A percentile compares a stretch with the other conserved stretches of the same genome.
phyloP scores from a whole-genome alignment of 1,140 invertebrate species.

The Brachionus koreanus region DNA sequence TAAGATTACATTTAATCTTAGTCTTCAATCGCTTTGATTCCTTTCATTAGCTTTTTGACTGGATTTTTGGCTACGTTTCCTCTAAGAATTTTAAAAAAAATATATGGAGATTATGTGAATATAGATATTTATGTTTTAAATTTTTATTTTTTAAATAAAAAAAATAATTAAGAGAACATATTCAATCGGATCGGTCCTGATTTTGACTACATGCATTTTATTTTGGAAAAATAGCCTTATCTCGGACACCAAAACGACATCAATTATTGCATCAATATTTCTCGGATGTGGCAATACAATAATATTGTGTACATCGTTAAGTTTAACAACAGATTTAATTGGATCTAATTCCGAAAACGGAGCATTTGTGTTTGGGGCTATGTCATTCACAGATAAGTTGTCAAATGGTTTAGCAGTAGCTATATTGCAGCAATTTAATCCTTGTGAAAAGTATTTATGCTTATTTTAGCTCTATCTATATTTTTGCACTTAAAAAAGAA shows the following conservation, averaged over 20 bases:
- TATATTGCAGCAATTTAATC: slow-evolving; percentile 69
- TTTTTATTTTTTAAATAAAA: neutral
- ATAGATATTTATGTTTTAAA: slow-evolving; percentile 43
- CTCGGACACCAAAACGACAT: slow-evolving; percentile 67
- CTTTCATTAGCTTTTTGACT: slow-evolving; percentile 76
- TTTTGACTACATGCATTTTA: neutral
- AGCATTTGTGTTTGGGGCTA: slow-evolving; percentile 88
- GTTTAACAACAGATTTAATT: slow-evolving; percentile 83
- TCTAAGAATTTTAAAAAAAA: slow-evolving; percentile 67
- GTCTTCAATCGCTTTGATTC: slow-evolving; percentile 67
- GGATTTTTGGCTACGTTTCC: slow-evolving; percentile 74
- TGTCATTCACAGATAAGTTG: slow-evolving; percentile 91
- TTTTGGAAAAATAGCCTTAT: slow-evolving; percentile 46
- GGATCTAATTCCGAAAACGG: slow-evolving; percentile 72
- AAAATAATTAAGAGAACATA: neutral
- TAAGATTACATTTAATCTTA: neutral
- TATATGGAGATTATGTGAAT: slow-evolving; percentile 69
- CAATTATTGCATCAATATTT: slow-evolving; percentile 64
- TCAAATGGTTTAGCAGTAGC: slow-evolving; percentile 78
- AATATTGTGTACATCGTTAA: slow-evolving; percentile 80
- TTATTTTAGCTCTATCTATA: neutral
- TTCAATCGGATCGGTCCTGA: neutral
- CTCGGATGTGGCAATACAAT: slow-evolving; percentile 77
- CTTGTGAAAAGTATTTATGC: slow-evolving; percentile 49
- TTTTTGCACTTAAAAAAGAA: no score